These are phyloP conservation scores for Plusia festucae DNA, from an alignment of 2,888 invertebrate species.

Conservation along the genomic window DNA sequence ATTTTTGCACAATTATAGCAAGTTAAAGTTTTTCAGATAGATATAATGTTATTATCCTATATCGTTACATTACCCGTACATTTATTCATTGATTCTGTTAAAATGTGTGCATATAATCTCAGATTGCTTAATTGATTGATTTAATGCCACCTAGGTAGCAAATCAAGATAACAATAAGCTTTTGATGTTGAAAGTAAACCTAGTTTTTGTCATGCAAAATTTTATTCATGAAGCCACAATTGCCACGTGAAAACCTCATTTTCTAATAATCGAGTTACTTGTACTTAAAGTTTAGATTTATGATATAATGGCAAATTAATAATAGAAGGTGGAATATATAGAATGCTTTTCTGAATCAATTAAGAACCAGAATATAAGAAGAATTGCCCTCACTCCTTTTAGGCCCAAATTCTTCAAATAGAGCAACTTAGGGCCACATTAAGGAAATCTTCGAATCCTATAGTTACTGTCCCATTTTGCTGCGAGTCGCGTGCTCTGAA, in stretches of 20 bases:
- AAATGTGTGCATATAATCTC: background rate
- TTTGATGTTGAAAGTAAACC: background rate
- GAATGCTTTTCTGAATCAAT: conserved; percentile 17
- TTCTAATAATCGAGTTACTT: conserved; percentile 4
- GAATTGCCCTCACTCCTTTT: conserved; percentile 16
- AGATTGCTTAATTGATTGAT: too few species aligned
- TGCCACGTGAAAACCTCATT: background rate
- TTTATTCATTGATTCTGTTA: background rate
- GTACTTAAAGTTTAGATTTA: background rate
- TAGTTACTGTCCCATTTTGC: conserved; percentile 94
- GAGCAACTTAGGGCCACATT: conserved; percentile 94
- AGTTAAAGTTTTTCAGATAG: background rate
- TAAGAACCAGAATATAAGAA: conserved; percentile 14
- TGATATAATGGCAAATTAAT: background rate
- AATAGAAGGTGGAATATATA: conserved; percentile 18
- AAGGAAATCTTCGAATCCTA: conserved; percentile 97
- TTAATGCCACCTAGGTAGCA: background rate
- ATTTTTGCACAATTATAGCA: background rate
- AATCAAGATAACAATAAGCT: background rate
- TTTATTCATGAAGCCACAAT: background rate
- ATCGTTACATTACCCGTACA: background rate
- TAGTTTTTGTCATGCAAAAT: background rate
- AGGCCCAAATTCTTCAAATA: conserved; percentile 69
- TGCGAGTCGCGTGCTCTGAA: conserved; percentile 94
- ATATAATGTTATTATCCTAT: background rate